Base-by-base conservation (phyloP, 2,797 vertebrate species). In the Kryptopterus vitreolus region DNA sequence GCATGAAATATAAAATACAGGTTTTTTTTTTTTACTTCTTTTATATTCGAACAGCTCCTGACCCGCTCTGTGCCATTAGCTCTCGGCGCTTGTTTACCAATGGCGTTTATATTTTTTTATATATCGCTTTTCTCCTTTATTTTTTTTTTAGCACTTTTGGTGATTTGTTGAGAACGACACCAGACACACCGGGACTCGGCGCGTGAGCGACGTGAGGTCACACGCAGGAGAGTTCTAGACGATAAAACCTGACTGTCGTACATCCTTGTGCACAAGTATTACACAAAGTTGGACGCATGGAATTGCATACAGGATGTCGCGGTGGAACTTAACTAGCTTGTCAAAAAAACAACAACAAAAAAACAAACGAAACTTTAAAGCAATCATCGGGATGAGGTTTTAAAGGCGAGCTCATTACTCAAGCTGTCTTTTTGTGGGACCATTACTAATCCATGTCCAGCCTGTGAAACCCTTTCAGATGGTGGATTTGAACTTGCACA, bases 401-500 rank as follows among this genome's bases (percentile, higher is more conserved):
- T 55, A 43, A 13, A 11, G 20, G n/a, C n/a, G 16, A 53, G 20
- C 6, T 53, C 5, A 33, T 68, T 68, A 46, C 65, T 46, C 22
- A 68, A 46, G 11, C 24, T 46, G 16, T 8, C 15, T 68, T 62
- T 48, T 48, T 26, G n/a, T 24, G 6, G 12, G 15, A 29, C 66
- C 6, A 18, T 29, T 26, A 48, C n/a, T 68, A 13, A 8, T 66
- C 38, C 8, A 18, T 4, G 22, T 65, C 62, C 62, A 22, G 62
- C 26, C 43, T 48, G 65, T 26, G 38, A n/a, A 48, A 74, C 15
- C n/a, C 58, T 38, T n/a, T 24, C 4, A 16, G 35, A 46, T 87
- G 84, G 84, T 82, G 80, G 85, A 90, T 92, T 90, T 88, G 86
- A 87, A 82, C 80, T 82, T 77, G 82, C 88, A 76, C 86, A 90